phyloP scores from a whole-genome alignment of 2,113 vertebrate genomes.

The Ornithorhynchus anatinus region DNA sequence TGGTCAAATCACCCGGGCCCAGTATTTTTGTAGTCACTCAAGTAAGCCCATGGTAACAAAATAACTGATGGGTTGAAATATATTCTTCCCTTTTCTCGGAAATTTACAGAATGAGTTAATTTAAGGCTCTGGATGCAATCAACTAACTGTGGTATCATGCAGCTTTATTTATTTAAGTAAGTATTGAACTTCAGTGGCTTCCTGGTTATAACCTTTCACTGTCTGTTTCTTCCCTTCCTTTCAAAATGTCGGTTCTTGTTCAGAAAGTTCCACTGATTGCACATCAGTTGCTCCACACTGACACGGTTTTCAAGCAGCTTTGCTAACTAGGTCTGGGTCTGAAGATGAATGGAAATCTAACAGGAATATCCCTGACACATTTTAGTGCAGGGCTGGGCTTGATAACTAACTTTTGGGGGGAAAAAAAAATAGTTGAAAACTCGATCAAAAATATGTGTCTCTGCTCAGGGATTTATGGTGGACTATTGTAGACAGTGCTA shows the following conservation, averaged over 20 bases:
- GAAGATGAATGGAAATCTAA: slow-evolving; percentile 53
- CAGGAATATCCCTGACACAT: slow-evolving; percentile 67
- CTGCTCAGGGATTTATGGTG: slow-evolving; percentile 96
- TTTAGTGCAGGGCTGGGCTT: slow-evolving; percentile 67
- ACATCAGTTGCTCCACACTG: slow-evolving; percentile 58
- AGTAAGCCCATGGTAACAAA: slow-evolving; percentile 53
- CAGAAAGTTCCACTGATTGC: slow-evolving; percentile 54
- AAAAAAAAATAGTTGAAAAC: slow-evolving; percentile 64
- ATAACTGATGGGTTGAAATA: slow-evolving; percentile 43
- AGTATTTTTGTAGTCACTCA: slow-evolving; percentile 30
- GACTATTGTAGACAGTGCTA: slow-evolving; percentile 87
- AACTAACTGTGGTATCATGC: slow-evolving; percentile 58
- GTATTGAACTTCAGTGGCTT: slow-evolving; percentile 49
- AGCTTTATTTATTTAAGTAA: slow-evolving; percentile 67
- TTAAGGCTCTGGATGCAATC: slow-evolving; percentile 61
- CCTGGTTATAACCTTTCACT: slow-evolving; percentile 56
- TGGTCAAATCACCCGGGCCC: slow-evolving; percentile 33
- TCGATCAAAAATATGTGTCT: slow-evolving; percentile 82
- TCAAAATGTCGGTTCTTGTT: slow-evolving; percentile 49
- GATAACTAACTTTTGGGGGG: slow-evolving; percentile 61
- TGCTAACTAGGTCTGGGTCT: slow-evolving; percentile 55
- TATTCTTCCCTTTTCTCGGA: slow-evolving; percentile 45
- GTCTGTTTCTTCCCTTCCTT: slow-evolving; percentile 52
- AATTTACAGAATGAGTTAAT: slow-evolving; percentile 60
- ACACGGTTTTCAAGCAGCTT: slow-evolving; percentile 42